Percentiles rank a stretch among this genome's conserved stretches.
Conservation (phyloP, 2,797 vertebrate species). For the Rallus crepitans region DNA sequence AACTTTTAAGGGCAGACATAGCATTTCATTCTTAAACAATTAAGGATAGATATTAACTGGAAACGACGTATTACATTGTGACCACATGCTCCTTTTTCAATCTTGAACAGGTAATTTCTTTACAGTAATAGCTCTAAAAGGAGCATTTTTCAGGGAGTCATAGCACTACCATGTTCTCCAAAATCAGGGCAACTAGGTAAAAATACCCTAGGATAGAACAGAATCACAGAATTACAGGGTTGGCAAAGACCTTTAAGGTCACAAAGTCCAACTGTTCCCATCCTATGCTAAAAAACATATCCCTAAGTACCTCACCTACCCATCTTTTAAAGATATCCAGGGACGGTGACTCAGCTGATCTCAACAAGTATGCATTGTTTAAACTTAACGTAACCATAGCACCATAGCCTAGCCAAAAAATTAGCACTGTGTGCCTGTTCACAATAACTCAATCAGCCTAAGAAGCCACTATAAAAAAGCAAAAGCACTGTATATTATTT, state of each 20-base stretch:
- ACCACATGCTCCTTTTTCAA: neutral
- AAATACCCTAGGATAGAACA: neutral
- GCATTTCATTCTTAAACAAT: neutral
- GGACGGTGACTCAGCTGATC: neutral
- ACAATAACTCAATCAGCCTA: neutral
- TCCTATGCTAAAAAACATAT: too few relatives aligned
- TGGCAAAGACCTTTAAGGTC: too few relatives aligned
- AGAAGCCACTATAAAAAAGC: neutral
- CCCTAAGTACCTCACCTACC: too few relatives aligned
- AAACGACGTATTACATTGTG: neutral
- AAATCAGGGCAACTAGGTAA: neutral
- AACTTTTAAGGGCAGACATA: neutral
- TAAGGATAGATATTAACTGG: neutral
- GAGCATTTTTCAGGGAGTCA: neutral
- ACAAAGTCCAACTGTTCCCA: too few relatives aligned
- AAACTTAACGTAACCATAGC: neutral
- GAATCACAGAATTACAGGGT: too few relatives aligned
- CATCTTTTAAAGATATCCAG: too few relatives aligned
- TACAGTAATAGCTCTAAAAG: neutral
- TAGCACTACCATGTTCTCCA: neutral
- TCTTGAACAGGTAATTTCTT: neutral
- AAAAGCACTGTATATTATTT: neutral
- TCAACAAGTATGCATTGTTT: neutral
- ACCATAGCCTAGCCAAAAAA: neutral
- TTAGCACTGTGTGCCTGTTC: neutral